These are phyloP conservation scores for Tanytarsus gracilentus DNA, from an alignment of 2,888 invertebrate genomes.

Conservation along the genomic window DNA sequence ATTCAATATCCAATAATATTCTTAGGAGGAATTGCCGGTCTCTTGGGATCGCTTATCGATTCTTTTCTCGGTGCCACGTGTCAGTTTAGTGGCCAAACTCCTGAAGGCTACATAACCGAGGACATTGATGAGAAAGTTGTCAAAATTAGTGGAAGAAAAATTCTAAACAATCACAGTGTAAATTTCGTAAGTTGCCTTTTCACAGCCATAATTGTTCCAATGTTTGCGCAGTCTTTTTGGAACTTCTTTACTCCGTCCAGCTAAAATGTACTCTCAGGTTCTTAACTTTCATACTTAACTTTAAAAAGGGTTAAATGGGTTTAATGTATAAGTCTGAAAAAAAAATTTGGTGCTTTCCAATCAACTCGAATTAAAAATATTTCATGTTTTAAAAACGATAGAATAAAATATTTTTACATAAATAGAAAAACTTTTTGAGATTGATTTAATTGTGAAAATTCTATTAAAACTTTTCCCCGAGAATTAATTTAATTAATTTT, in stretches of 20 bases:
- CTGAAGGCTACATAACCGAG: slow-evolving; percentile 61
- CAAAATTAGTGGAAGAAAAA: slow-evolving; percentile 62
- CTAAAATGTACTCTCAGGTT: too few relatives aligned
- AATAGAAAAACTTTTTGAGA: too few relatives aligned
- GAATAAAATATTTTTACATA: too few relatives aligned
- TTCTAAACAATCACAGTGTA: slow-evolving; percentile 81
- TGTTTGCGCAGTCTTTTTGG: slow-evolving; percentile 52
- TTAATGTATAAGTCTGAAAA: too few relatives aligned
- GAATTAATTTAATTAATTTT: too few relatives aligned
- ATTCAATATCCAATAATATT: slow-evolving; percentile 72
- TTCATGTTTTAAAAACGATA: too few relatives aligned
- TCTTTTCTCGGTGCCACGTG: slow-evolving; percentile 75
- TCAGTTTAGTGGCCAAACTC: slow-evolving; percentile 75
- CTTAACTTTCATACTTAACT: too few relatives aligned
- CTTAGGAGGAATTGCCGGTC: slow-evolving; percentile 62
- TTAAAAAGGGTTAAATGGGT: too few relatives aligned
- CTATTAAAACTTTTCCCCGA: too few relatives aligned
- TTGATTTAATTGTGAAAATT: too few relatives aligned
- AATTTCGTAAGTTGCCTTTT: slow-evolving; percentile 73
- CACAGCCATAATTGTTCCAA: slow-evolving; percentile 61
- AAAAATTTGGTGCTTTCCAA: too few relatives aligned
- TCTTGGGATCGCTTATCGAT: slow-evolving; percentile 73
- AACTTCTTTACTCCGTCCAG: slow-evolving; percentile 13
- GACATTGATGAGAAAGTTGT: slow-evolving; percentile 58
- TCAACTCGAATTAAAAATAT: too few relatives aligned